Percentiles rank a stretch among this genome's conserved stretches.
These are phyloP conservation scores for Agonopterix subpropinquella DNA, from an alignment of 2,888 invertebrate genomes.

Conservation along the genomic window DNA sequence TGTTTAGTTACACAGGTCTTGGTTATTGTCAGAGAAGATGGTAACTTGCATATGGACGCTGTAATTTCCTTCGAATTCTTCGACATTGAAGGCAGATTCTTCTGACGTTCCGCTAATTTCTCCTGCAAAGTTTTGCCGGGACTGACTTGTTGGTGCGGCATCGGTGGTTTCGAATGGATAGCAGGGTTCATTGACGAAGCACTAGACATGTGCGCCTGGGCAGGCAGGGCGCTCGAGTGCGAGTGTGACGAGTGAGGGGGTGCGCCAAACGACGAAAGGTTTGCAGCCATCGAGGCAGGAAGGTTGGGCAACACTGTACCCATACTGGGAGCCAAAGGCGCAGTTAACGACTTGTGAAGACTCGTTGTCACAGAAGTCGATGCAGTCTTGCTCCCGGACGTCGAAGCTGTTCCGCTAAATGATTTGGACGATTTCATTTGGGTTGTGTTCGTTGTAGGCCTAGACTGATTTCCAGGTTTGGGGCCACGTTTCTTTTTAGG, in stretches of 20 bases:
- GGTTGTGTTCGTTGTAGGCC: slow-evolving; percentile 14
- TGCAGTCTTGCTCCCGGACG: slow-evolving; percentile 27
- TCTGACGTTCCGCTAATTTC: slow-evolving; percentile 80
- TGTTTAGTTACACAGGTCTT: slow-evolving; percentile 49
- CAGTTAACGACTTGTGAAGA: slow-evolving; percentile 31
- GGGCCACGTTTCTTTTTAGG: slow-evolving; percentile 60
- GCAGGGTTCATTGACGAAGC: slow-evolving; percentile 39
- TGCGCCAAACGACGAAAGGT: slow-evolving; percentile 33
- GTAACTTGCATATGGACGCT: slow-evolving; percentile 62
- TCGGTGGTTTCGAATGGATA: slow-evolving; percentile 49
- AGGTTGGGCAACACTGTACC: slow-evolving; percentile 53
- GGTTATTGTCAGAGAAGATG: slow-evolving; percentile 70
- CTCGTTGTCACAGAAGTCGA: slow-evolving; percentile 32
- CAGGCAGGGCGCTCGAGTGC: slow-evolving; percentile 28
- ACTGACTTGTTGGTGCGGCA: slow-evolving; percentile 63
- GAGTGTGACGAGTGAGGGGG: slow-evolving; percentile 17
- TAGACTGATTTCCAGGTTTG: slow-evolving; percentile 24
- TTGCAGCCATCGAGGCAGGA: slow-evolving; percentile 54
- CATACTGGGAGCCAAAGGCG: slow-evolving; percentile 50
- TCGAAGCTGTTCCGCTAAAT: slow-evolving; percentile 19
- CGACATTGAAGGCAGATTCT: slow-evolving; percentile 48
- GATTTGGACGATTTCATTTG: slow-evolving; percentile 33
- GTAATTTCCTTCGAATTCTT: slow-evolving; percentile 39
- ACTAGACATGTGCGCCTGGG: slow-evolving; percentile 50
- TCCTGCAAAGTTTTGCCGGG: slow-evolving; percentile 81